A percentile compares a stretch with the other conserved stretches of the same genome.
Conservation (phyloP, 1,140 invertebrate genomes). For the Pygmarrhopalites habei region DNA sequence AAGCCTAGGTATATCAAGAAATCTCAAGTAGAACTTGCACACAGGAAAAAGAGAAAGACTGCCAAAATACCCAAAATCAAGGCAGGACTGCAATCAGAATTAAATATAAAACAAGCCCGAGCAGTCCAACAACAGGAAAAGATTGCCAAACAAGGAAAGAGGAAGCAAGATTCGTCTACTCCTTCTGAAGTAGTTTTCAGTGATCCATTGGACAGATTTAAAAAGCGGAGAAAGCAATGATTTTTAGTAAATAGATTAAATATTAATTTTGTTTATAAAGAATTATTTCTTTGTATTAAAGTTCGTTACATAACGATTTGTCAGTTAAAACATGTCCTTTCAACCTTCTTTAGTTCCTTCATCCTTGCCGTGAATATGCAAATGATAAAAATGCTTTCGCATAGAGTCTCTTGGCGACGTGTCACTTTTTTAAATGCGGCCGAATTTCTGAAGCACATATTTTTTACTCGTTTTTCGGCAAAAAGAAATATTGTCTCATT, state of each 20-base stretch:
- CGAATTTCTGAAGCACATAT: no score
- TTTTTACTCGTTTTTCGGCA: no score
- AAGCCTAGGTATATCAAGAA: conserved; percentile 36
- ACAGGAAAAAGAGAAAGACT: conserved; percentile 32
- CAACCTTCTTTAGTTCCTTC: no score
- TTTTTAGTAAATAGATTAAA: not conserved
- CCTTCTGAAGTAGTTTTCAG: not conserved
- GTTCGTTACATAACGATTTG: no score
- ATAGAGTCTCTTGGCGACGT: no score
- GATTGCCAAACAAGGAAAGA: not conserved
- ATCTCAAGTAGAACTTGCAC: conserved; percentile 29
- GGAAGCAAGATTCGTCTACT: not conserved
- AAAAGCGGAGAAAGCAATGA: not conserved
- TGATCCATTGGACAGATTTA: conserved; percentile 12
- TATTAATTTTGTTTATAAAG: not conserved
- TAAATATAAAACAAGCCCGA: conserved; percentile 20
- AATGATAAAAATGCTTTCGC: no score
- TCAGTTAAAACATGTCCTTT: no score
- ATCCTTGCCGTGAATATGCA: no score
- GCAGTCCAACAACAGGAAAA: not conserved
- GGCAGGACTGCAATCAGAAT: conserved; percentile 27
- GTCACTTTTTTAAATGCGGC: no score
- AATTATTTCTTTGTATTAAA: not conserved
- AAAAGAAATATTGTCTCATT: no score
- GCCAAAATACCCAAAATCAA: conserved; percentile 34